Percentiles rank a stretch among this genome's conserved stretches.
Evolutionary conservation across 2,797 vertebrate species (phyloP).

Genomic region (Iguana delicatissima): DNA sequence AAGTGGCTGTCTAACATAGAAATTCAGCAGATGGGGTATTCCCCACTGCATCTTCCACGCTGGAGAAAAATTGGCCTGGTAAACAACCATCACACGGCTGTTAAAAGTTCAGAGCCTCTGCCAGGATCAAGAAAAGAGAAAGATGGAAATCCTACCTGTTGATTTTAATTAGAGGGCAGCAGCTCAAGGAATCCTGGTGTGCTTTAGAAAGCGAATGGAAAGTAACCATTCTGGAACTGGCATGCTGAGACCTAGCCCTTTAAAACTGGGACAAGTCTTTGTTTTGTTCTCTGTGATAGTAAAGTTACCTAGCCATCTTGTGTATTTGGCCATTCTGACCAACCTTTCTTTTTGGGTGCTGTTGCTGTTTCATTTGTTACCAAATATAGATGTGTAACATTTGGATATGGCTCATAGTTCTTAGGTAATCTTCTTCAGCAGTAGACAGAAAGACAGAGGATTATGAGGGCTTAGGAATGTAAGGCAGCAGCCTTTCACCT

Average conservation of each 20-base stretch:
- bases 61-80: neutral
- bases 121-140: neutral
- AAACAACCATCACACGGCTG: neutral
- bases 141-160: neutral
- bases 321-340: slow-evolving; percentile 8
- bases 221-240: neutral
- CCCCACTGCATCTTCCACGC: neutral
- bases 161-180: slow-evolving; percentile 34
- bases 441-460: slow-evolving; percentile 61
- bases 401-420: slow-evolving; percentile 59
- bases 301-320: neutral
- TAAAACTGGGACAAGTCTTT: slow-evolving; percentile 13
- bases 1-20: neutral
- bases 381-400: slow-evolving; percentile 68
- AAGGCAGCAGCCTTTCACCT: slow-evolving; percentile 69
- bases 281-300: slow-evolving; percentile 29
- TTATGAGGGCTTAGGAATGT: slow-evolving; percentile 68
- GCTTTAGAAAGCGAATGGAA: neutral
- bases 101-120: slow-evolving; percentile 10
- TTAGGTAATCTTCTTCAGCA: slow-evolving; percentile 68
- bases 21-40: neutral
- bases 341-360: slow-evolving; percentile 9
- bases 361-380: slow-evolving; percentile 19
- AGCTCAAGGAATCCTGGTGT: neutral
- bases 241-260: neutral